phyloP scores from a whole-genome alignment of 2,888 invertebrate genomes.

The Omphaloscelis lunosa region DNA sequence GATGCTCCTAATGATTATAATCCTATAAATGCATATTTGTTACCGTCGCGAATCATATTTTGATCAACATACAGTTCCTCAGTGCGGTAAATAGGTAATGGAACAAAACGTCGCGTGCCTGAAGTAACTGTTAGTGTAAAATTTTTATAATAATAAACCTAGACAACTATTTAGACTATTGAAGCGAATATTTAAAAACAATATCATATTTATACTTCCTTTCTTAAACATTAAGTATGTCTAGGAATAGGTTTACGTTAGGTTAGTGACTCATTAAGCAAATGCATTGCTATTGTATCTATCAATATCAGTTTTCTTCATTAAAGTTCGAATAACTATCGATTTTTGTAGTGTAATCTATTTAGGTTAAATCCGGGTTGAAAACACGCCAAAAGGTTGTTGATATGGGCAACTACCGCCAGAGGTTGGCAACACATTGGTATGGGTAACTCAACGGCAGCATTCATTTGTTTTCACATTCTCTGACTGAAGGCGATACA shows the following conservation, averaged over 20 bases:
- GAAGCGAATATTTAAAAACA: not conserved
- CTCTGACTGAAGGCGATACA: not conserved
- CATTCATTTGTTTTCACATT: conserved; percentile 24
- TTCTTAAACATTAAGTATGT: not conserved
- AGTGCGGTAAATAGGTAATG: not conserved
- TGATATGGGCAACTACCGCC: conserved; percentile 10
- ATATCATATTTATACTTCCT: conserved; percentile 4
- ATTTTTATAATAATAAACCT: not conserved
- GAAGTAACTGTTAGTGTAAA: not conserved
- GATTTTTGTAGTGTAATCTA: not conserved
- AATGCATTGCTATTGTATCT: not conserved
- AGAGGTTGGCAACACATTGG: not conserved
- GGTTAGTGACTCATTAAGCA: not conserved
- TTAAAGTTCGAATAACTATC: not conserved
- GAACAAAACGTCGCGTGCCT: not conserved
- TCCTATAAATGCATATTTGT: too few species aligned
- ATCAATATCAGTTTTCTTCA: not conserved
- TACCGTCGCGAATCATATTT: too few species aligned
- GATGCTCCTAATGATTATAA: too few species aligned
- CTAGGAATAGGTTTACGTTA: not conserved
- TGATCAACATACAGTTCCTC: too few species aligned
- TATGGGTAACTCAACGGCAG: conserved; percentile 22
- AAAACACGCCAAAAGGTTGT: conserved; percentile 23
- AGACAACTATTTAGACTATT: not conserved
- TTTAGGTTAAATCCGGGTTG: conserved; percentile 53